Evolutionary conservation across 2,113 vertebrate species (phyloP).

Genomic region (Xyliphius kryptos): DNA sequence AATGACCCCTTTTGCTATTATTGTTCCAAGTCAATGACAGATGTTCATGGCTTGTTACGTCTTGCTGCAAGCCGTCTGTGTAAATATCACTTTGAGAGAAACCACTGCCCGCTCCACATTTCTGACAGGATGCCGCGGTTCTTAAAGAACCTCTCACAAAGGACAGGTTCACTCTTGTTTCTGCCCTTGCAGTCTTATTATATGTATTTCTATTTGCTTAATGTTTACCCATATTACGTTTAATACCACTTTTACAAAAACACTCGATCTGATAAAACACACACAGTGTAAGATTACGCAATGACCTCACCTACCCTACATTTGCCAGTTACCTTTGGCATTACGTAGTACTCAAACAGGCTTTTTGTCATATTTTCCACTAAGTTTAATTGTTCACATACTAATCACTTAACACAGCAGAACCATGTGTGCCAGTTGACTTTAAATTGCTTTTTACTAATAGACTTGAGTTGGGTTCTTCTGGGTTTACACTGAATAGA

Average conservation of each 20-base stretch:
- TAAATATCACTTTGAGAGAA: too few species aligned
- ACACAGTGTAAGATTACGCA: neutral
- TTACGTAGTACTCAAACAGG: neutral
- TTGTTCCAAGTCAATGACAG: too few species aligned
- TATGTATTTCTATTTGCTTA: neutral
- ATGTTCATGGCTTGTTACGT: too few species aligned
- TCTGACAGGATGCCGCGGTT: too few species aligned
- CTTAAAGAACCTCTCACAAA: too few species aligned
- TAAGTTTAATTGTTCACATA: neutral
- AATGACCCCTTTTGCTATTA: too few species aligned
- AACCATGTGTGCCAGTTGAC: neutral
- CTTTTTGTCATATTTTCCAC: constrained; percentile 9
- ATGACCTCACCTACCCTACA: constrained; percentile 1
- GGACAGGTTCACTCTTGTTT: too few species aligned
- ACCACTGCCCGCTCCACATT: too few species aligned
- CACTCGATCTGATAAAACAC: neutral
- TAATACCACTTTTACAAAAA: neutral
- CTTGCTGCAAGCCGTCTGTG: too few species aligned
- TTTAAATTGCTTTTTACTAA: neutral
- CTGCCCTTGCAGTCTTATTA: neutral
- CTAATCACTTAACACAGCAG: neutral
- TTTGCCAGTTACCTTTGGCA: constrained; percentile 1
- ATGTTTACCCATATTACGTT: neutral
- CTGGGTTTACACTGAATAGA: too few species aligned
- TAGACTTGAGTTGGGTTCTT: too few species aligned